Conservation (phyloP, 2,797 vertebrate species). For the Mus caroli region DNA sequence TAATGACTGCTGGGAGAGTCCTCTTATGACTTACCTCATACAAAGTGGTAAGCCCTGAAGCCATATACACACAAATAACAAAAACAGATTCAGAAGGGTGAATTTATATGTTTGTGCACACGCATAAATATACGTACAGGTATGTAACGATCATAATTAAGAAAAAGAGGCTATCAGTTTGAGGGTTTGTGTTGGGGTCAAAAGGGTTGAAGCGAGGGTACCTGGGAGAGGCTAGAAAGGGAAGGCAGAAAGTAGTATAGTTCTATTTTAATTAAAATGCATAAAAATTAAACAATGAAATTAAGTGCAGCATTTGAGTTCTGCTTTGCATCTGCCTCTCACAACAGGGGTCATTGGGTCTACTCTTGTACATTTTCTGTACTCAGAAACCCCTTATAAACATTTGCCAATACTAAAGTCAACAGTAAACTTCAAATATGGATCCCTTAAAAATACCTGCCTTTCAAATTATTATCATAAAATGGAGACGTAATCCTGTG, state of each 20-base stretch:
- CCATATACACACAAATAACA: not conserved
- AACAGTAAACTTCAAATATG: not conserved
- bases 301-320: not conserved
- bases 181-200: too few species aligned
- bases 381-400: not conserved
- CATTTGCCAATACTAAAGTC: slow-evolving; percentile 28
- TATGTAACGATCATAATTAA: not conserved
- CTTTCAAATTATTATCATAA: not conserved
- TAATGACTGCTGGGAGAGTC: not conserved
- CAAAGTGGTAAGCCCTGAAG: not conserved
- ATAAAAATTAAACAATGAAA: not conserved
- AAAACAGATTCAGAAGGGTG: not conserved
- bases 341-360: not conserved
- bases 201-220: not conserved
- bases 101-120: not conserved
- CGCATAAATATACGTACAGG: not conserved
- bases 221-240: not conserved
- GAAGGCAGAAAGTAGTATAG: not conserved
- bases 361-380: not conserved
- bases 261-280: not conserved
- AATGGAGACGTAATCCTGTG: not conserved
- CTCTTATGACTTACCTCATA: not conserved
- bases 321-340: not conserved
- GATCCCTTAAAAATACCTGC: not conserved
- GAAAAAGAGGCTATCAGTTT: not conserved